phyloP scores from a whole-genome alignment of 92 coral and sea anemone species.

The Epizoanthus stellaris region DNA sequence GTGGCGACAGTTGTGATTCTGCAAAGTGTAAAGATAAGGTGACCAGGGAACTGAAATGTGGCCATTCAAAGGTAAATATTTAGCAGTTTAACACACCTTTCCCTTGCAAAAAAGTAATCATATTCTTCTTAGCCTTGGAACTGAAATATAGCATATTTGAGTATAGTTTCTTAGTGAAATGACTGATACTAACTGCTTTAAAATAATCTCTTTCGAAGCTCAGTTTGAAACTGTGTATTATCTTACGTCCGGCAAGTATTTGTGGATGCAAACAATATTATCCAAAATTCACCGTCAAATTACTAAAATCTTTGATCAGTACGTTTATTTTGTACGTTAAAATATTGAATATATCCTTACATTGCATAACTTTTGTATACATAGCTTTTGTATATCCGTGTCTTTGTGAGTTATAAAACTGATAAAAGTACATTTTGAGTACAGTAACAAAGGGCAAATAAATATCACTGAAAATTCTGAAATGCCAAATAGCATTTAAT shows the following conservation, averaged over 20 bases:
- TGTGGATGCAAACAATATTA: too few relatives aligned
- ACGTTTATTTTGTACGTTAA: background rate
- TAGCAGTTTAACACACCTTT: background rate
- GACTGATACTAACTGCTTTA: too few relatives aligned
- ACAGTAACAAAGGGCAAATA: background rate
- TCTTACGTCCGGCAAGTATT: too few relatives aligned
- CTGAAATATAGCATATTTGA: too few relatives aligned
- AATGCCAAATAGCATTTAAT: background rate
- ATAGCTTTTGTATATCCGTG: background rate
- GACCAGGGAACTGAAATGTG: slow-evolving; percentile 30
- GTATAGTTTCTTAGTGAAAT: too few relatives aligned
- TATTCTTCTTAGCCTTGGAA: too few relatives aligned
- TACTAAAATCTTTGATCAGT: background rate
- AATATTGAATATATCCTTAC: too few relatives aligned
- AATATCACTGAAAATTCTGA: background rate
- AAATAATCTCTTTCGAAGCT: too few relatives aligned
- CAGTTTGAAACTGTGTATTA: too few relatives aligned
- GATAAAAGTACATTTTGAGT: background rate
- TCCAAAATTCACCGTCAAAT: too few relatives aligned
- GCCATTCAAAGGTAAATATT: slow-evolving; percentile 28
- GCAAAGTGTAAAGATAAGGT: slow-evolving; percentile 32
- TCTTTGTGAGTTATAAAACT: background rate
- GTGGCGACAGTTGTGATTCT: slow-evolving; percentile 52
- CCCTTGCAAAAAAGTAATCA: background rate
- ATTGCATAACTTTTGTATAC: too few relatives aligned